These are phyloP conservation scores for Haliclystus octoradiatus DNA, from an alignment of 30 jellyfish, hydroid and myxozoan genomes.

Conservation along the genomic window DNA sequence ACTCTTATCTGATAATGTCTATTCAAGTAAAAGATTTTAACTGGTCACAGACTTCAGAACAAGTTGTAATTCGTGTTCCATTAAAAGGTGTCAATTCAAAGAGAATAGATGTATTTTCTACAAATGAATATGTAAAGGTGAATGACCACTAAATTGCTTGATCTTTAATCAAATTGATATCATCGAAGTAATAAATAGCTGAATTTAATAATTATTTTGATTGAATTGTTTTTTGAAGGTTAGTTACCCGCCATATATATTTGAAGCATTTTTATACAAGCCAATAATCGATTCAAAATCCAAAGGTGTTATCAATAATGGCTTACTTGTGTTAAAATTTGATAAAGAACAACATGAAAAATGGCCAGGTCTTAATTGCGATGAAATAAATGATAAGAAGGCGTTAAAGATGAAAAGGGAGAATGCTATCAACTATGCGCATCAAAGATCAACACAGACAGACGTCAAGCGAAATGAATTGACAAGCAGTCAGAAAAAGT, in stretches of 20 bases:
- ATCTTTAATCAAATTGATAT: no score
- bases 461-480: conserved; percentile 17
- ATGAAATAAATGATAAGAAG: conserved; percentile 28
- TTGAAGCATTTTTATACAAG: conserved; percentile 49
- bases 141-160: background rate
- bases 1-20: no score
- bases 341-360: conserved; percentile 23
- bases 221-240: conserved; percentile 41
- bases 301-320: conserved; percentile 58
- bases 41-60: conserved; percentile 57
- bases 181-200: no score
- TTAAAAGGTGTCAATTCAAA: conserved; percentile 69
- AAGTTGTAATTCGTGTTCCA: conserved; percentile 48
- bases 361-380: background rate
- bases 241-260: conserved; percentile 76
- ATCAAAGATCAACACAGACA: conserved; percentile 32
- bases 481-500: conserved; percentile 47
- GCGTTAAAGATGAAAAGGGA: conserved; percentile 23
- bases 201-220: no score
- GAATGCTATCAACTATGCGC: conserved; percentile 37
- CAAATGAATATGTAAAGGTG: conserved; percentile 67
- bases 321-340: conserved; percentile 43
- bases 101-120: conserved; percentile 61
- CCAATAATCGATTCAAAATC: conserved; percentile 53
- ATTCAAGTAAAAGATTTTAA: conserved; percentile 50